Conservation (phyloP, 2,797 vertebrate genomes). For the Erithacus rubecula region DNA sequence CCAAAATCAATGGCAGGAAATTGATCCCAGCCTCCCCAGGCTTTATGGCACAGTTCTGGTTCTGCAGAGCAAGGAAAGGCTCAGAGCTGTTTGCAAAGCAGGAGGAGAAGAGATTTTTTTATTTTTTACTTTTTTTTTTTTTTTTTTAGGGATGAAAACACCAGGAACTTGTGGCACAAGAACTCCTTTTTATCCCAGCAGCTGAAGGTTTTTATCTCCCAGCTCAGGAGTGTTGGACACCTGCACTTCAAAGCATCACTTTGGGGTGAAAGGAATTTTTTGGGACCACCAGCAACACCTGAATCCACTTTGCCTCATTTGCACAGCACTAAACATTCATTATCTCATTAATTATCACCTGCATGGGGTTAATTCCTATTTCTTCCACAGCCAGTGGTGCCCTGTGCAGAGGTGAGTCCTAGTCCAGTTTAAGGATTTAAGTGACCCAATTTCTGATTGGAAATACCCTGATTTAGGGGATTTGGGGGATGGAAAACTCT, state of each 20-base stretch:
- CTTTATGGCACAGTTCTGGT: background rate
- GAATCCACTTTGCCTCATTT: background rate
- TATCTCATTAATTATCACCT: background rate
- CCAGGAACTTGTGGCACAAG: background rate
- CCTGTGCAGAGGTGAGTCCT: fast-evolving
- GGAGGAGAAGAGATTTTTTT: background rate
- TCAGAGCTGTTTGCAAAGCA: background rate
- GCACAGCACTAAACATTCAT: background rate
- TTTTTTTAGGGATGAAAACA: background rate
- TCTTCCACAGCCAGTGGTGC: fast-evolving
- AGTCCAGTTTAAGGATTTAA: fast-evolving
- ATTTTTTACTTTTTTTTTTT: background rate
- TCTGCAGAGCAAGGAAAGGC: background rate
- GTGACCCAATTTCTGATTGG: fast-evolving
- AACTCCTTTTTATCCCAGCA: background rate
- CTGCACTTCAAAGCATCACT: background rate
- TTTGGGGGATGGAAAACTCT: fast-evolving
- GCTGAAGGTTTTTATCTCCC: background rate
- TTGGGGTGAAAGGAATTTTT: background rate
- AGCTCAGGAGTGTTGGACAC: background rate
- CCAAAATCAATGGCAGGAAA: slow-evolving; percentile 47
- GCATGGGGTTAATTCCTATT: background rate
- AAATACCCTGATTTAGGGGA: fast-evolving
- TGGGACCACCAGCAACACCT: background rate
- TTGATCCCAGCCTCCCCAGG: background rate